phyloP scores from a whole-genome alignment of 2,113 vertebrate genomes.

The Mionectes macconnelli region DNA sequence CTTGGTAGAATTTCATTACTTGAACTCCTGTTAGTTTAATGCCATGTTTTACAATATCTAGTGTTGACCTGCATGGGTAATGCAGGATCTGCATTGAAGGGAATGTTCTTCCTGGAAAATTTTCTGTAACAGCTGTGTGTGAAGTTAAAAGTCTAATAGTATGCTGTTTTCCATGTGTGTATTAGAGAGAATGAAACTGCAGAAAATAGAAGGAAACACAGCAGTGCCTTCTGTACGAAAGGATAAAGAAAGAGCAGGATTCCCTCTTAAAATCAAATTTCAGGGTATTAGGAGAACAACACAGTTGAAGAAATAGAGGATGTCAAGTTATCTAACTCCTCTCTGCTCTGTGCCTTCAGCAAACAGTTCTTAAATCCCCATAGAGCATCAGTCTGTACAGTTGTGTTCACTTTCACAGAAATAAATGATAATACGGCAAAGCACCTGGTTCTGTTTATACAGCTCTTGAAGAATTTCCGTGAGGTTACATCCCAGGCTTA shows the following conservation, averaged over 20 bases:
- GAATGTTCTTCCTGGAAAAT: not conserved
- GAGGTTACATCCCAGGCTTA: not conserved
- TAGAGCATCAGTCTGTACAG: not conserved
- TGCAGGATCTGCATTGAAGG: not conserved
- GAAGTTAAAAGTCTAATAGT: not conserved
- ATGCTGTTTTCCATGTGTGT: not conserved
- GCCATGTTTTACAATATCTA: not conserved
- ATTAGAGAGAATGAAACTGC: not conserved
- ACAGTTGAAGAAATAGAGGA: not conserved
- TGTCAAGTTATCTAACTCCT: not conserved
- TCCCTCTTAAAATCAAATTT: not conserved
- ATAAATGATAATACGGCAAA: not conserved
- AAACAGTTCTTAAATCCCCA: not conserved
- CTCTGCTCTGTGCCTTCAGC: not conserved
- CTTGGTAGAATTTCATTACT: not conserved
- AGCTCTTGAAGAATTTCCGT: not conserved
- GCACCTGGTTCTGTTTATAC: not conserved
- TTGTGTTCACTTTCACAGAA: not conserved
- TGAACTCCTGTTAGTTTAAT: not conserved
- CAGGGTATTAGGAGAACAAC: not conserved
- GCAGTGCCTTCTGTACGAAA: not conserved
- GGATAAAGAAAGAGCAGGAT: not conserved
- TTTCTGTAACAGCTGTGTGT: not conserved
- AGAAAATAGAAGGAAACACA: not conserved
- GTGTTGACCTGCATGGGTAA: not conserved